Conservation (phyloP, 2,888 invertebrate species). For the Catocala sponsa region DNA sequence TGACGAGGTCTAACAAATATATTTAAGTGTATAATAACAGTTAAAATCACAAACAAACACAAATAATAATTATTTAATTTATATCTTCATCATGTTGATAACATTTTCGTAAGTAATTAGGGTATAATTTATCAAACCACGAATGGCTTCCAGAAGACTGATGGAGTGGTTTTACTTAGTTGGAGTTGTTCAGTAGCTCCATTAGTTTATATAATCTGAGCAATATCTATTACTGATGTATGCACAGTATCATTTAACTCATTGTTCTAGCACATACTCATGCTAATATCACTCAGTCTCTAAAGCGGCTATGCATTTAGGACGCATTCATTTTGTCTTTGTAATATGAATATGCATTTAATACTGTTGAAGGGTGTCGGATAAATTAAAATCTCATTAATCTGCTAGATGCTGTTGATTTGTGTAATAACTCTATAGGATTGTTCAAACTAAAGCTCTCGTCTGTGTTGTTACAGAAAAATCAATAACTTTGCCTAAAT, state of each 20-base stretch:
- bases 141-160: conserved; percentile 46
- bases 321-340: conserved; percentile 67
- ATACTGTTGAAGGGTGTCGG: conserved; percentile 51
- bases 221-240: conserved; percentile 61
- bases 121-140: conserved; percentile 46
- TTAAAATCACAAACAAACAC: conserved; percentile 6
- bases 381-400: conserved; percentile 58
- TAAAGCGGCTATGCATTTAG: conserved; percentile 69
- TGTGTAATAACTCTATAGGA: conserved; percentile 34
- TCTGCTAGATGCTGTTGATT: conserved; percentile 51
- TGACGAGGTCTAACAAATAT: too few species aligned
- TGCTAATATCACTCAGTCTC: conserved; percentile 68
- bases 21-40: too few species aligned
- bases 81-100: conserved; percentile 23
- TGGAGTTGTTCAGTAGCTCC: conserved; percentile 61
- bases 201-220: conserved; percentile 64
- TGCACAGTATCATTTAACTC: conserved; percentile 53
- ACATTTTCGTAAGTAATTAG: conserved; percentile 42
- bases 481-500: too few species aligned
- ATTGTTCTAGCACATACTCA: conserved; percentile 66
- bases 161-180: conserved; percentile 55
- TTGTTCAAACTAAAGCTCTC: too few species aligned
- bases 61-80: conserved; percentile 10
- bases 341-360: conserved; percentile 68
- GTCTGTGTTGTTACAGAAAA: too few species aligned